phyloP scores from a whole-genome alignment of 2,797 vertebrate species.

The Sebastes steindachneri region DNA sequence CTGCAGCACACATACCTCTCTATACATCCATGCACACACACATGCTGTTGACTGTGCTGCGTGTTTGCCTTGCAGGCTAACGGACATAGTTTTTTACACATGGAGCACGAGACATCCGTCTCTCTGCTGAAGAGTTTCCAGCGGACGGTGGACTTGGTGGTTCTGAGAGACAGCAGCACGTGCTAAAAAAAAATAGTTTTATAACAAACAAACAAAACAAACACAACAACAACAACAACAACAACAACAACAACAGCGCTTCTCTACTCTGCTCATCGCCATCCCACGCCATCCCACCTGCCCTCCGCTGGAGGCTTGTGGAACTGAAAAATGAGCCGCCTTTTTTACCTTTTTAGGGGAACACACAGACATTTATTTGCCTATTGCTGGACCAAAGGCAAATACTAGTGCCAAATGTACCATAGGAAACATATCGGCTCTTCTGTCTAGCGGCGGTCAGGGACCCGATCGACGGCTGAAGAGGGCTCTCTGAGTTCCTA shows the following conservation, averaged over 20 bases:
- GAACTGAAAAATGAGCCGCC: conserved; percentile 69
- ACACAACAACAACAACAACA: conserved; percentile 33
- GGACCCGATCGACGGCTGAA: conserved; percentile 53
- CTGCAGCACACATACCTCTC: conserved; percentile 61
- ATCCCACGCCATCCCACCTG: conserved; percentile 60
- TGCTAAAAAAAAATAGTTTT: conserved; percentile 69
- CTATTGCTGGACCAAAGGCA: conserved; percentile 99
- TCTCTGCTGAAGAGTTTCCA: conserved; percentile 99
- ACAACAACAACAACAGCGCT: conserved; percentile 56
- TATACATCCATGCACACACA: conserved; percentile 61
- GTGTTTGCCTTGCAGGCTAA: conserved; percentile 93
- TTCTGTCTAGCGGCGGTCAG: conserved; percentile 53
- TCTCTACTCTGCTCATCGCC: conserved; percentile 70
- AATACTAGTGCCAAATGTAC: conserved; percentile 98
- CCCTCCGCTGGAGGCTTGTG: conserved; percentile 67
- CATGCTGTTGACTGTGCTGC: conserved; percentile 80
- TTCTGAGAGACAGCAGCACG: conserved; percentile 98
- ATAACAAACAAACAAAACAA: conserved; percentile 61
- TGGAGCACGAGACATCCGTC: conserved; percentile 98
- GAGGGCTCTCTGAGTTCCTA: conserved; percentile 53
- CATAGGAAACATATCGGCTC: conserved; percentile 88
- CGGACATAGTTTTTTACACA: conserved; percentile 99
- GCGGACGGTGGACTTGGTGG: conserved; percentile 98
- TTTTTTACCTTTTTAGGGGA: conserved; percentile 68
- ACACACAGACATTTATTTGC: conserved; percentile 86